phyloP scores from a whole-genome alignment of 2,888 invertebrate species.

The Agelastica alni region DNA sequence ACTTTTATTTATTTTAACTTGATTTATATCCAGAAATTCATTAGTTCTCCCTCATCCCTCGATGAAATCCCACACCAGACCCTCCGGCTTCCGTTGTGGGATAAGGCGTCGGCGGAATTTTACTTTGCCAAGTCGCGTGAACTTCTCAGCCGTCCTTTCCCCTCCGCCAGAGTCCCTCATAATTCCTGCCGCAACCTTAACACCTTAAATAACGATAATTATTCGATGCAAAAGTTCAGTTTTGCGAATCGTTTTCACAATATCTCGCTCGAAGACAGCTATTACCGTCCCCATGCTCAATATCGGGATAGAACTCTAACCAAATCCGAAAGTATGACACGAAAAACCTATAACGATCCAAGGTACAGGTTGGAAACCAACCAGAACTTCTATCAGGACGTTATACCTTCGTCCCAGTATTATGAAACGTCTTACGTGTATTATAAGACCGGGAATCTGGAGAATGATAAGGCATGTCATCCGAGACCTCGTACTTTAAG shows the following conservation, averaged over 20 bases:
- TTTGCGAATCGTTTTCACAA: conserved; percentile 47
- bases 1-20: conserved; percentile 34
- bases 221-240: conserved; percentile 31
- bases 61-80: conserved; percentile 56
- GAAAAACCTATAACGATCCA: conserved; percentile 52
- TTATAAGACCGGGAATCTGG: conserved; percentile 44
- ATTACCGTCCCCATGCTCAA: conserved; percentile 38
- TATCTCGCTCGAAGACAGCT: conserved; percentile 47
- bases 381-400: conserved; percentile 42
- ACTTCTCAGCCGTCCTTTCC: conserved; percentile 65
- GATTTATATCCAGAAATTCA: conserved; percentile 48
- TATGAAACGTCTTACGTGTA: conserved; percentile 49
- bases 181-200: conserved; percentile 52
- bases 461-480: conserved; percentile 28
- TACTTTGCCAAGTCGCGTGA: conserved; percentile 75
- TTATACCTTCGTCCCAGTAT: conserved; percentile 37
- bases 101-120: conserved; percentile 74
- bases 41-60: conserved; percentile 60
- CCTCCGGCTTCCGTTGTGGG: conserved; percentile 68
- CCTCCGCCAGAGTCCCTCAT: conserved; percentile 45
- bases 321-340: conserved; percentile 55
- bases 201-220: conserved; percentile 35
- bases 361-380: conserved; percentile 40
- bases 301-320: conserved; percentile 54
- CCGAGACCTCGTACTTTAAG: conserved; percentile 46